phyloP scores from a whole-genome alignment of 1,140 invertebrate genomes.

The Drosophila paulistorum region DNA sequence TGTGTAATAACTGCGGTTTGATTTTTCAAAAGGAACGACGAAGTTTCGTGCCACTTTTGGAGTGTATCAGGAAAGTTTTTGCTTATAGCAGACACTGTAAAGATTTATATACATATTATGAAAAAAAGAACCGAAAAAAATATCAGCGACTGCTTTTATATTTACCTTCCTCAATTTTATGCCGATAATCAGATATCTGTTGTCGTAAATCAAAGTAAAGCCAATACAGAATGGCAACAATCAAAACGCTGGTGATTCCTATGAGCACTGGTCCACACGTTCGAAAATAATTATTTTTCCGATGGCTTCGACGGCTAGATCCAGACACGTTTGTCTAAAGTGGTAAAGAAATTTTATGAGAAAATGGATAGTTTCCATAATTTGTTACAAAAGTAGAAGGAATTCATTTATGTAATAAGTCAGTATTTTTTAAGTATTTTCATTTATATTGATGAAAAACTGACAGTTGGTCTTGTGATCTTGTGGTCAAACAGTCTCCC shows the following conservation, averaged over 20 bases:
- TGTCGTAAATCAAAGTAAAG: constrained; percentile 80
- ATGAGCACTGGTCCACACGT: constrained; percentile 70
- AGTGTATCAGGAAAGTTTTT: constrained; percentile 86
- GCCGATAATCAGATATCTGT: constrained; percentile 73
- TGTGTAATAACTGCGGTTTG: constrained; percentile 83
- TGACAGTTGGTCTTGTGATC: background rate
- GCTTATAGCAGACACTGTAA: constrained; percentile 85
- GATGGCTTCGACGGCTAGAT: constrained; percentile 59
- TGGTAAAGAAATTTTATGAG: background rate
- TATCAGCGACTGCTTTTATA: background rate
- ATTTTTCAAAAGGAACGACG: constrained; percentile 85
- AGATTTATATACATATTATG: constrained; percentile 17
- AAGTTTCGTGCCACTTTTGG: constrained; percentile 86
- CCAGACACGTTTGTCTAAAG: constrained; percentile 60
- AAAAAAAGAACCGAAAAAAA: constrained; percentile 12
- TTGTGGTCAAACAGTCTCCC: background rate
- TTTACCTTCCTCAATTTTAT: constrained; percentile 80
- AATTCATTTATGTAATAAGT: too few relatives aligned
- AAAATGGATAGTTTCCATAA: too few relatives aligned
- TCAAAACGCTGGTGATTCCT: constrained; percentile 60
- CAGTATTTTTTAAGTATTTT: background rate
- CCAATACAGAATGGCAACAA: constrained; percentile 75
- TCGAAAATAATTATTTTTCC: constrained; percentile 63
- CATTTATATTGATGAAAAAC: background rate
- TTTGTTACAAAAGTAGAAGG: too few relatives aligned